phyloP scores from a whole-genome alignment of 2,113 vertebrate genomes.

The Helogale parvula region DNA sequence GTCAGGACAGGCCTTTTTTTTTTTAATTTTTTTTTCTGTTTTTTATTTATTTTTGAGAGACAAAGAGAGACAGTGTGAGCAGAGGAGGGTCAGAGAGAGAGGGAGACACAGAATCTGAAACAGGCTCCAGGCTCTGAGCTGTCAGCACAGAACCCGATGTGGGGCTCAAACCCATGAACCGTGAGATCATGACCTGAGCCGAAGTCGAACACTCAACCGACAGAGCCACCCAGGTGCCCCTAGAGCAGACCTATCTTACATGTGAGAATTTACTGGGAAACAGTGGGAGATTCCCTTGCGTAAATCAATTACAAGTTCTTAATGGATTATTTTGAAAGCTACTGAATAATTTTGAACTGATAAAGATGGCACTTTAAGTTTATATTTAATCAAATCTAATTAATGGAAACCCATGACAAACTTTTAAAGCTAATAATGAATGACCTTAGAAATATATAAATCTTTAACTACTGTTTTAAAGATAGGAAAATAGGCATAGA shows the following conservation, averaged over 20 bases:
- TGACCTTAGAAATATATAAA: not conserved
- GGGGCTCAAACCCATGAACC: too few relatives aligned
- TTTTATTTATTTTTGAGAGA: too few relatives aligned
- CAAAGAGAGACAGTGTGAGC: too few relatives aligned
- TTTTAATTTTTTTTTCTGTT: too few relatives aligned
- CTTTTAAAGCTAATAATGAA: not conserved
- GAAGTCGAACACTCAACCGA: too few relatives aligned
- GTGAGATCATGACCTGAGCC: too few relatives aligned
- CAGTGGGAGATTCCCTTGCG: not conserved
- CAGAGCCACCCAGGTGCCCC: too few relatives aligned
- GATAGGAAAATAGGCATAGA: not conserved
- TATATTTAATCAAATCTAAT: not conserved
- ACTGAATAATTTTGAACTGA: not conserved
- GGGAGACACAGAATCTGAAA: too few relatives aligned
- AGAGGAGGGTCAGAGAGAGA: too few relatives aligned
- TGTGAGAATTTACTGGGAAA: not conserved
- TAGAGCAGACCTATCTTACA: not conserved
- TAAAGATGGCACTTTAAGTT: not conserved
- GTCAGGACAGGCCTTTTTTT: not conserved
- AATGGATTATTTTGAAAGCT: not conserved
- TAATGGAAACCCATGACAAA: not conserved
- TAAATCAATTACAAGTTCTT: not conserved
- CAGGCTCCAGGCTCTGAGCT: too few relatives aligned
- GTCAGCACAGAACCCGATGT: too few relatives aligned
- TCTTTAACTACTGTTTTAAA: not conserved